Evolutionary conservation across 2,113 vertebrate species (phyloP).

Genomic region (Fregata magnificens): DNA sequence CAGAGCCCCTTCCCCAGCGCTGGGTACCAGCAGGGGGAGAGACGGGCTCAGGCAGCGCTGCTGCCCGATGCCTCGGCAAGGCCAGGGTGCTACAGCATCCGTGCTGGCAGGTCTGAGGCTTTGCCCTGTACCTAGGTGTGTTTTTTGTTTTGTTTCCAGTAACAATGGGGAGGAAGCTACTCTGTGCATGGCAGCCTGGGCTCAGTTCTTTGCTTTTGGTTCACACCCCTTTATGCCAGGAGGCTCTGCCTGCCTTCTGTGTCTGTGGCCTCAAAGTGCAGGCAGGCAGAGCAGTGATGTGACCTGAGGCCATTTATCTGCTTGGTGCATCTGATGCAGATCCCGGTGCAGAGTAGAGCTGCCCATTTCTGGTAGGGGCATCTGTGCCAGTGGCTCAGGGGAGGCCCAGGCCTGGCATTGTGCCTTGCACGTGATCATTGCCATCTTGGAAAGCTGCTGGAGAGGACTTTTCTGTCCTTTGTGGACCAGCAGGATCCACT

Average conservation of each 20-base stretch:
- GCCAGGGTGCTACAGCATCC: neutral
- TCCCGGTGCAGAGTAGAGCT: neutral
- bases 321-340: neutral
- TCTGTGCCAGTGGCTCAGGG: neutral
- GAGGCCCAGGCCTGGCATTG: neutral
- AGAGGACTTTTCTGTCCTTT: neutral
- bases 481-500: neutral
- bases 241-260: neutral
- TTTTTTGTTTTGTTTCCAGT: neutral
- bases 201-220: neutral
- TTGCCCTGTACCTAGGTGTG: neutral
- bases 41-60: neutral
- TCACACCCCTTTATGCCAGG: accelerated
- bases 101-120: neutral
- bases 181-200: neutral
- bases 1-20: neutral
- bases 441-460: neutral
- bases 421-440: neutral
- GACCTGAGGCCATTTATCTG: neutral
- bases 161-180: too few relatives aligned
- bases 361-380: neutral
- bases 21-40: neutral
- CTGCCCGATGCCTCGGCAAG: neutral
- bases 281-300: neutral
- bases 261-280: neutral